phyloP scores from a whole-genome alignment of 2,113 vertebrate genomes.

The Istiophorus platypterus region DNA sequence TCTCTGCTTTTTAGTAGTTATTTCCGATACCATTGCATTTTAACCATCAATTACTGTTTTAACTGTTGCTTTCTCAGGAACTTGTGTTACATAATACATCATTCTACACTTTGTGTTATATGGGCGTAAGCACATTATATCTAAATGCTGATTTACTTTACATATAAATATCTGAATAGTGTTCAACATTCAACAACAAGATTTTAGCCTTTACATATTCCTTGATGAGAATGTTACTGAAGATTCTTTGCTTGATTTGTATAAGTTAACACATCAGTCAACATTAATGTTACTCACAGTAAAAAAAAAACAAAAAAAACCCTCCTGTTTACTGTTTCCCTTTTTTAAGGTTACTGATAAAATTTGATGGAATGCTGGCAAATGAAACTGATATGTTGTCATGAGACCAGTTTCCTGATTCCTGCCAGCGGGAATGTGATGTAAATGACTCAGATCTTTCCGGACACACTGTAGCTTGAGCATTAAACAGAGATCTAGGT shows the following conservation, averaged over 20 bases:
- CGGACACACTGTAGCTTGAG: conserved; percentile 15
- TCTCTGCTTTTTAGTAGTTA: neutral
- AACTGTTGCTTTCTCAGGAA: neutral
- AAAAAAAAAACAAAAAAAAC: too few relatives aligned
- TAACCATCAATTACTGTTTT: neutral
- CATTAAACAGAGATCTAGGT: conserved; percentile 26
- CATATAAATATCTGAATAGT: neutral
- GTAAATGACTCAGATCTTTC: conserved; percentile 1
- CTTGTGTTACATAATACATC: neutral
- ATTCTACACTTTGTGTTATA: neutral
- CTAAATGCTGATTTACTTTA: neutral
- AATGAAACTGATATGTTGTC: neutral
- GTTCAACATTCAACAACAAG: neutral
- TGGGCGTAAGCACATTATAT: neutral
- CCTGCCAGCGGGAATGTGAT: neutral
- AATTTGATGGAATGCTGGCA: neutral
- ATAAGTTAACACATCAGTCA: neutral
- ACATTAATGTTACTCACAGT: neutral
- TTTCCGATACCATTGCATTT: neutral
- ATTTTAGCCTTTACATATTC: neutral
- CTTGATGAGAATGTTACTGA: neutral
- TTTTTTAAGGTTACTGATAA: neutral
- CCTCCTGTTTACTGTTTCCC: neutral
- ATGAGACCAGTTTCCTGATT: neutral
- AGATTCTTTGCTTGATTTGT: neutral